Evolutionary conservation across 2,113 vertebrate genomes (phyloP), one percentile per base, ranked within the genome.

Genomic region (Prunella fulvescens): DNA sequence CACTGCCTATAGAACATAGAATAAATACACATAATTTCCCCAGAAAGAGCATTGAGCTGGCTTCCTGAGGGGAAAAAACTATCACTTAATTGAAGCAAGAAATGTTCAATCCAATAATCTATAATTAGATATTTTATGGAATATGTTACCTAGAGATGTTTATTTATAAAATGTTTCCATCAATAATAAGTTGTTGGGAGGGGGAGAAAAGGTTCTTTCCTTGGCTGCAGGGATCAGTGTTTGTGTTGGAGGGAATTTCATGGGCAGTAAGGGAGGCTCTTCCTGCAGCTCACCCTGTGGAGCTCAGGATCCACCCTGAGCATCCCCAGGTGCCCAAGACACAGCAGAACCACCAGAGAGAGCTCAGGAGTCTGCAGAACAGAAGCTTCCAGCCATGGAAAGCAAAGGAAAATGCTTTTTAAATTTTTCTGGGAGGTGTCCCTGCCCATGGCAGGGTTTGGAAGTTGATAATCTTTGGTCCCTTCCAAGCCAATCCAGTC

Each of bases 111-210:
- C 94, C 96, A 96, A 96, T 96, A 96, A 96, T 96, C 95, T 90
- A 96, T 95, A 96, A 97, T 97, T 96, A 97, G 92, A 83, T 96
- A 92, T 95, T 96, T 97, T 94, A 97, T 96, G 94, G 92, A 94
- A 93, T 92, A 88, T 92, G 85, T 64, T 96, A 96, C 92, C 92
- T 83, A 92, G 93, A 96, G 76, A 93, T 96, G 95, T 96, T 96
- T 97, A 90, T 94, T 97, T 97, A 95, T 96, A 81, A 94, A 95
- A 95, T 79, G 93, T 81, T 95, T 90, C 82, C 81, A 96, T 96
- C 95, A 31, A 97, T 96, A 96, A 35, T 16, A 92, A 96, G 42
- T 47, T 60, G 72, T 35, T 74, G 69, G 79, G 87, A 88, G 85
- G 86, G 81, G 28, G 74, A 92, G 81, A 17, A 64, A 33, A 56